Percentiles rank a stretch among this genome's conserved stretches.
Conservation (phyloP, 2,797 vertebrate species). For the Vireo griseus region DNA sequence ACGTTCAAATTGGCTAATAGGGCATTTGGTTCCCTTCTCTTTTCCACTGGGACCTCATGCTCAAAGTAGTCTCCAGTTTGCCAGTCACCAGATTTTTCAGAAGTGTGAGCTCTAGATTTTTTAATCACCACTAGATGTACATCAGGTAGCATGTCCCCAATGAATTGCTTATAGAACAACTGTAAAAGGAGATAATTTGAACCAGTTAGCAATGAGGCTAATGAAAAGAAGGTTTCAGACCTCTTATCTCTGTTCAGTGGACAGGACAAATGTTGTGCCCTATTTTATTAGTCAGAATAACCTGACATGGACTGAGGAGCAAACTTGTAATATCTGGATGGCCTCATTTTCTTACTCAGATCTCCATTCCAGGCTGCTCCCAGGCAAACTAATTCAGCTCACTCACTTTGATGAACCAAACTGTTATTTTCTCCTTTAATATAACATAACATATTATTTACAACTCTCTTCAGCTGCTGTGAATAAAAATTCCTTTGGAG, state of each 20-base stretch:
- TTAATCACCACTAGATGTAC: not conserved
- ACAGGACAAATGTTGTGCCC: not conserved
- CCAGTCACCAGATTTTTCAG: not conserved
- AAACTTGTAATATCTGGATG: not conserved
- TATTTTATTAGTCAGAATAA: conserved; percentile 19
- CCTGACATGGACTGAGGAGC: not conserved
- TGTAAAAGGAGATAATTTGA: not conserved
- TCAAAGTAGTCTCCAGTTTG: not conserved
- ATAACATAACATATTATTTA: not conserved
- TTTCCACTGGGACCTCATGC: not conserved
- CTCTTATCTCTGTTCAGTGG: not conserved
- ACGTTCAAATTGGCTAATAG: not conserved
- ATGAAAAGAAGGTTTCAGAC: conserved; percentile 5
- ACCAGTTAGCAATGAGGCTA: not conserved
- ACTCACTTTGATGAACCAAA: not conserved
- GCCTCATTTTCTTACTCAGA: not conserved
- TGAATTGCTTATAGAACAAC: not conserved
- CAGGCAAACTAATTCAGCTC: not conserved
- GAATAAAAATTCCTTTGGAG: not conserved
- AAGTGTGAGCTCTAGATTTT: not conserved
- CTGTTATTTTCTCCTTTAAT: not conserved
- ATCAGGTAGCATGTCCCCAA: not conserved
- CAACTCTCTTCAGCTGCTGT: not conserved
- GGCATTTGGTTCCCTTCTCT: not conserved
- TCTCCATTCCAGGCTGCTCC: not conserved